A percentile compares a stretch with the other conserved stretches of the same genome.
phyloP scores from a whole-genome alignment of 2,797 vertebrate genomes.

The Protonibea diacanthus region DNA sequence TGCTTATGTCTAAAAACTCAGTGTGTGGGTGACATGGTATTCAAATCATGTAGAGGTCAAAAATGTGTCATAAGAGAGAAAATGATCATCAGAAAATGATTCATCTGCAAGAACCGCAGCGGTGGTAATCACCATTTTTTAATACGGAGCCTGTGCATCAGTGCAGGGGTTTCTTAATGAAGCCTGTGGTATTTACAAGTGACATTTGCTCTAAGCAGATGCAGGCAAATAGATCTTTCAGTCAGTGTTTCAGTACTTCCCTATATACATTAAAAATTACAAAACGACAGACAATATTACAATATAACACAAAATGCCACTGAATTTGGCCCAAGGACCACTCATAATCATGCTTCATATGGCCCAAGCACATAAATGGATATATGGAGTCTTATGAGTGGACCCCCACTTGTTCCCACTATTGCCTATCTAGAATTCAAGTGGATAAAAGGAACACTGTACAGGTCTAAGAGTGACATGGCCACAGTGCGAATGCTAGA shows the following conservation, averaged over 20 bases:
- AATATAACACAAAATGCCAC: background rate
- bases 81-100: background rate
- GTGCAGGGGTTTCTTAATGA: background rate
- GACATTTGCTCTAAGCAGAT: background rate
- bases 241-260: too few species aligned
- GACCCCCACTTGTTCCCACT: background rate
- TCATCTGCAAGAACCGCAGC: background rate
- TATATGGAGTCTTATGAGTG: background rate
- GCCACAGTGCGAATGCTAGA: background rate
- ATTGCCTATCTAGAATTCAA: background rate
- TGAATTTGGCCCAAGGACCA: background rate
- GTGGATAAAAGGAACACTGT: background rate
- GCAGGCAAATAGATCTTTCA: too few species aligned
- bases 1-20: slow-evolving; percentile 22
- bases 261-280: background rate
- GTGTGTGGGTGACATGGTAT: slow-evolving; percentile 2
- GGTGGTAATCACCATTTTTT: background rate
- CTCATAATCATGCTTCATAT: background rate
- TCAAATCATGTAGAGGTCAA: background rate
- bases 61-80: background rate
- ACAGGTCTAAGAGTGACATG: background rate
- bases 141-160: background rate
- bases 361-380: background rate
- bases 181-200: background rate
- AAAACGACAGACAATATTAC: background rate